Evolutionary conservation across 53 echinoderm and acorn worm species (phyloP), one percentile per base, ranked within the genome.

Genomic region (Astropecten irregularis): DNA sequence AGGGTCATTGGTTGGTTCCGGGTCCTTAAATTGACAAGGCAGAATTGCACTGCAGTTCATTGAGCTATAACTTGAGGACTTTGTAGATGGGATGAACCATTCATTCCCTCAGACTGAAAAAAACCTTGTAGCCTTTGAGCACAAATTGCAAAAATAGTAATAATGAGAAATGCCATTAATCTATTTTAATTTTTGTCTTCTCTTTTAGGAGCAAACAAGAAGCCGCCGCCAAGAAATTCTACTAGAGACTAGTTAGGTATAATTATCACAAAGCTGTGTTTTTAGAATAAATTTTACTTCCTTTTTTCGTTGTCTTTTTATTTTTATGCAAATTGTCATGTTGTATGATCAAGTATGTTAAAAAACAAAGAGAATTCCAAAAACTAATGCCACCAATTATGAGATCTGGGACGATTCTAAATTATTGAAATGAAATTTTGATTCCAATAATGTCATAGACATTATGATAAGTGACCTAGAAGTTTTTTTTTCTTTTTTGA

Each of bases 181-280:
- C n/a, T n/a, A n/a, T n/a, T 64, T 29, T 64, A 49, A 27, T 49
- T 68, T 76, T 87, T 40, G 40, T 47, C 31, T n/a, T 83, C 36
- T 69, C 30, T 77, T 87, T 34, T 76, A 96, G 96, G 88, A 93
- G 91, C 84, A 93, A 91, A 69, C 96, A 96, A 91, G 96, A 96
- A 84, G 96, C 96, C 30, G 91, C 91, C 42, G 96, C 96, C 57
- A 96, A 96, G 89, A 96, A 96, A 55, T 96, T 96, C 65, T 96
- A 93, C 56, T 95, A 77, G 58, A 1, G 30, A 28, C 16, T 1
- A 74, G 57, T 21, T 22, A 38, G 37, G 55, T 57, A 56, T 10
- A 71, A 10, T 10, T 71, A 49, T 31, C 31, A 71, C 50, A 32
- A n/a, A n/a, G n/a, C 19, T 71, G 50, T 50, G 40, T 71, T 71